These are phyloP conservation scores for Cercocebus atys DNA, from an alignment of 2,113 vertebrate species.

Conservation along the genomic window DNA sequence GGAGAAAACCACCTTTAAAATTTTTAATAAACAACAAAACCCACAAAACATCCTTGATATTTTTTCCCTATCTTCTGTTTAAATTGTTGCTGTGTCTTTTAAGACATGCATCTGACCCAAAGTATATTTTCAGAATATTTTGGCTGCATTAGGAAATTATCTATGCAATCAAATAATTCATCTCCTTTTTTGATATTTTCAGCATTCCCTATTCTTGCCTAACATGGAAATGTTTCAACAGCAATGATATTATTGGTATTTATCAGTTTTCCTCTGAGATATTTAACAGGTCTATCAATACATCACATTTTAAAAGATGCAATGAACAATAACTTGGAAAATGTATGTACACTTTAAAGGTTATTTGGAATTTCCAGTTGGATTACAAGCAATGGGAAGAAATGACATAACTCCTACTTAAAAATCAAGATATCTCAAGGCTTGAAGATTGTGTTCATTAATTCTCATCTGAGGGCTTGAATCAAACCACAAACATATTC, in stretches of 20 bases:
- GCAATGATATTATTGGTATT: not conserved
- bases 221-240: slow-evolving; percentile 8
- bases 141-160: not conserved
- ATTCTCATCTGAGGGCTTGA: not conserved
- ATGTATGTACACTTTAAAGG: not conserved
- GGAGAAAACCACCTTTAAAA: not conserved
- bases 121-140: slow-evolving; percentile 8
- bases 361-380: slow-evolving; percentile 21
- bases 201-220: not conserved
- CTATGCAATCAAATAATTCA: not conserved
- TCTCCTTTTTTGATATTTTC: not conserved
- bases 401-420: not conserved
- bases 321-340: slow-evolving; percentile 28
- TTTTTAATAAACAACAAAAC: not conserved
- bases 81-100: not conserved
- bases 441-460: not conserved
- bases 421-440: not conserved
- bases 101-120: not conserved
- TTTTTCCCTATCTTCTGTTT: not conserved
- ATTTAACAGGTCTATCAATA: not conserved
- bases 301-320: not conserved
- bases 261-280: slow-evolving; percentile 18
- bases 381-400: not conserved
- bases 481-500: not conserved
- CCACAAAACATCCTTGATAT: not conserved